Conservation (phyloP, 1,140 invertebrate genomes). For the Zeugodacus cucurbitae region DNA sequence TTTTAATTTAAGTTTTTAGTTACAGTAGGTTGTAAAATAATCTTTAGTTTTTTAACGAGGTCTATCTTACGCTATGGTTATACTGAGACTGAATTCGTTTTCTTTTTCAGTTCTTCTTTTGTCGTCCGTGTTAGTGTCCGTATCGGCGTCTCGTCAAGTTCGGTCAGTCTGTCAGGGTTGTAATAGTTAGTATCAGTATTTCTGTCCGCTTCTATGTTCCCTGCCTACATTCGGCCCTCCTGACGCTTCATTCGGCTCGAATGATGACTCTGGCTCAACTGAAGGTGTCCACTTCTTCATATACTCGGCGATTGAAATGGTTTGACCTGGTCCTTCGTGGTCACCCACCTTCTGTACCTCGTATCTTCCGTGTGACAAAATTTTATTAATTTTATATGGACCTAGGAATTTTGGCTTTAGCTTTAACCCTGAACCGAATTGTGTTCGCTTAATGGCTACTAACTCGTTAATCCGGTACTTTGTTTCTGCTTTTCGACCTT, state of each 20-base stretch:
- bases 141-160: too few relatives aligned
- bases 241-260: neutral
- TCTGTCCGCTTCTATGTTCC: neutral
- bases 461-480: constrained; percentile 56
- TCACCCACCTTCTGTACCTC: neutral
- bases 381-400: constrained; percentile 54
- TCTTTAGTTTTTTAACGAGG: too few relatives aligned
- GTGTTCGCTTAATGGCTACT: constrained; percentile 64
- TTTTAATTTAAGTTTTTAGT: too few relatives aligned
- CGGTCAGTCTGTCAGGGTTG: too few relatives aligned
- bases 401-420: constrained; percentile 59
- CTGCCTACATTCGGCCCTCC: neutral
- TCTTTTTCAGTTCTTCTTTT: too few relatives aligned
- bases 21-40: too few relatives aligned
- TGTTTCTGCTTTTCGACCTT: constrained; percentile 49
- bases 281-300: too few relatives aligned
- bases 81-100: too few relatives aligned
- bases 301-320: neutral
- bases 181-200: too few relatives aligned
- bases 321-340: neutral
- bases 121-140: too few relatives aligned
- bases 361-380: neutral
- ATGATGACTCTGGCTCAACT: neutral
- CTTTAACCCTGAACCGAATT: constrained; percentile 57
- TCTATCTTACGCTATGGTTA: too few relatives aligned